Conservation (phyloP, 1,140 invertebrate species). For the Calycopis cecrops region DNA sequence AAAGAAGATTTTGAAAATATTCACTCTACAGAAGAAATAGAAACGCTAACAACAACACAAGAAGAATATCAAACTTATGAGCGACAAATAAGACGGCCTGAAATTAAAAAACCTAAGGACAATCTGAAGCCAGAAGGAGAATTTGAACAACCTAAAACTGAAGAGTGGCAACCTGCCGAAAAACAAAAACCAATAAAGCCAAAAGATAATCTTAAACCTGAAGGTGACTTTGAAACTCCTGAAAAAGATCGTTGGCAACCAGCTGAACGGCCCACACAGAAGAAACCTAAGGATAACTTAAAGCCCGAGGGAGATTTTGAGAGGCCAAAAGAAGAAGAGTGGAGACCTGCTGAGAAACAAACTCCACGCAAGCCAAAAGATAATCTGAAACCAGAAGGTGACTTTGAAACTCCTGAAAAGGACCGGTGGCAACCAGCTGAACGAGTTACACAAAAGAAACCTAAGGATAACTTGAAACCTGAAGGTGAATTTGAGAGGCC, state of each 20-base stretch:
- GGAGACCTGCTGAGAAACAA: conserved; percentile 15
- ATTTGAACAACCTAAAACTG: conserved; percentile 61
- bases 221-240: conserved; percentile 67
- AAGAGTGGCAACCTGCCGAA: conserved; percentile 62
- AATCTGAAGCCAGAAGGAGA: conserved; percentile 77
- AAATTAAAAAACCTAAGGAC: conserved; percentile 67
- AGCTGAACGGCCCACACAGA: conserved; percentile 42
- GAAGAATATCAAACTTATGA: conserved; percentile 69
- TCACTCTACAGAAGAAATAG: conserved; percentile 76
- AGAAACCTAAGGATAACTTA: conserved; percentile 42
- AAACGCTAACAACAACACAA: conserved; percentile 75
- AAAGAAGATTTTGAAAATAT: conserved; percentile 82
- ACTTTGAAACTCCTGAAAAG: conserved; percentile 70
- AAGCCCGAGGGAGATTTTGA: conserved; percentile 8
- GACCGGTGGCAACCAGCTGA: conserved; percentile 69
- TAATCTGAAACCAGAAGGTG: conserved; percentile 75
- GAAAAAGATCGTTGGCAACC: conserved; percentile 43
- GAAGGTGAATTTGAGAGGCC: conserved; percentile 74
- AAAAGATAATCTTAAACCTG: conserved; percentile 45
- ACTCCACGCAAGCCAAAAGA: conserved; percentile 35
- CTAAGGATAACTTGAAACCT: conserved; percentile 73
- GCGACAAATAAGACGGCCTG: conserved; percentile 61
- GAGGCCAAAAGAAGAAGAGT: conserved; percentile 13
- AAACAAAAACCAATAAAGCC: conserved; percentile 67
- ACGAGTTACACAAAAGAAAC: conserved; percentile 52